Base-by-base conservation (phyloP, 2,797 vertebrate genomes). In the Microhierax caerulescens region DNA sequence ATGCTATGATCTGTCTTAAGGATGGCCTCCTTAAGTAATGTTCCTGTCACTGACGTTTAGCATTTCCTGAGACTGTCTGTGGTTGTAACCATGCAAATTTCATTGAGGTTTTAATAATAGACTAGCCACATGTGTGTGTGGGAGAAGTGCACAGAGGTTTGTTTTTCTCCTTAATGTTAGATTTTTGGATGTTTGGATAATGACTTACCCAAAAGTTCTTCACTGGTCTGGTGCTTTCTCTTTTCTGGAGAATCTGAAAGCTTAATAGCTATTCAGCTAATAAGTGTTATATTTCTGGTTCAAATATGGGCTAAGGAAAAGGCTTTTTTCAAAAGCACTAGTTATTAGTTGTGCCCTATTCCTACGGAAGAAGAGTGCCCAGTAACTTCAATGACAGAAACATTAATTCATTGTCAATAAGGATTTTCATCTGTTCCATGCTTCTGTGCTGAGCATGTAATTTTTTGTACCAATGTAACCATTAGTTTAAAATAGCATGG, bases 51-150 rank as follows among this genome's bases (percentile, higher is more conserved):
- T 69, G 77, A 90, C 2, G 1, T 83, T 83, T 50, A 78, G 48
- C 75, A 65, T 95, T 96, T 96, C 72, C 91, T 75, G 94, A 90
- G 68, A n/a, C 61, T 69, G 68, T 24, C 65, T 81, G 88, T 89
- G 53, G 41, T 83, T 90, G 64, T 53, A 90, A 37, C 78, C 83
- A 85, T 88, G 81, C 94, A 94, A 90, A 93, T 95, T 85, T 96
- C 76, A 77, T 72, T 77, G 72, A 87, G 47, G 32, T 85, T 92
- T 85, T 95, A 95, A 91, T 83, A 95, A 94, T 59, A 94, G 72
- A 64, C 73, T 84, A 92, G 56, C 54, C 57, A 53, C 13, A 13
- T 69, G 85, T 73, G 39, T 30, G 39, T 0, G 21, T 2, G 53
- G 27, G 82, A 67, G 64, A 90, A 83, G 32, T 48, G 16, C 57